These are phyloP conservation scores for Thaumetopoea pityocampa DNA, from an alignment of 1,140 invertebrate genomes.

Conservation along the genomic window DNA sequence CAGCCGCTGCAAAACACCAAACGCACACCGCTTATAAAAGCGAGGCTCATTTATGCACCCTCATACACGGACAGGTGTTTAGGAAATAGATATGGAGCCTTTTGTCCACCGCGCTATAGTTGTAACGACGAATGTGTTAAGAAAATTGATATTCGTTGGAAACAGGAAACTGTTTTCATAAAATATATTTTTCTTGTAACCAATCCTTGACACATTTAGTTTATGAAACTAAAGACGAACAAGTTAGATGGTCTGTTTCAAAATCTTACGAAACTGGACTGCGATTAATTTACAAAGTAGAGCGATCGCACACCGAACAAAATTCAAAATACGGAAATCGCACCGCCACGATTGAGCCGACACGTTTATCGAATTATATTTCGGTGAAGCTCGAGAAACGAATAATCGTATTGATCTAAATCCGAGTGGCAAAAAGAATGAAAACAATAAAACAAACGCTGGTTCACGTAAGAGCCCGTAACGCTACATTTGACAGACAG, in stretches of 20 bases:
- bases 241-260: slow-evolving; percentile 12
- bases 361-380: too few species aligned
- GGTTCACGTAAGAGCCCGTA: slow-evolving; percentile 36
- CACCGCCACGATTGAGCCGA: too few species aligned
- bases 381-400: too few species aligned
- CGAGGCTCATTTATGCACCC: slow-evolving; percentile 67
- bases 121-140: background rate
- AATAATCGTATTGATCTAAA: too few species aligned
- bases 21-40: slow-evolving; percentile 28
- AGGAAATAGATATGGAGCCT: slow-evolving; percentile 22
- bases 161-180: background rate
- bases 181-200: slow-evolving; percentile 10
- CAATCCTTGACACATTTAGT: slow-evolving; percentile 19
- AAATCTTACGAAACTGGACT: slow-evolving; percentile 5
- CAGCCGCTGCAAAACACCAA: slow-evolving; percentile 50
- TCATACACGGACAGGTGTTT: slow-evolving; percentile 50
- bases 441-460: too few species aligned
- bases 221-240: slow-evolving; percentile 16
- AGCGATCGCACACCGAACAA: slow-evolving; percentile 6
- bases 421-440: too few species aligned
- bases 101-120: background rate
- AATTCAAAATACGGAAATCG: background rate
- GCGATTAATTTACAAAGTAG: slow-evolving; percentile 16
- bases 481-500: slow-evolving; percentile 45
- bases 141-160: background rate